A percentile compares a stretch with the other conserved stretches of the same genome.
These are phyloP conservation scores for Nothobranchius kuhntae DNA, from an alignment of 2,113 vertebrate species.

Conservation along the genomic window DNA sequence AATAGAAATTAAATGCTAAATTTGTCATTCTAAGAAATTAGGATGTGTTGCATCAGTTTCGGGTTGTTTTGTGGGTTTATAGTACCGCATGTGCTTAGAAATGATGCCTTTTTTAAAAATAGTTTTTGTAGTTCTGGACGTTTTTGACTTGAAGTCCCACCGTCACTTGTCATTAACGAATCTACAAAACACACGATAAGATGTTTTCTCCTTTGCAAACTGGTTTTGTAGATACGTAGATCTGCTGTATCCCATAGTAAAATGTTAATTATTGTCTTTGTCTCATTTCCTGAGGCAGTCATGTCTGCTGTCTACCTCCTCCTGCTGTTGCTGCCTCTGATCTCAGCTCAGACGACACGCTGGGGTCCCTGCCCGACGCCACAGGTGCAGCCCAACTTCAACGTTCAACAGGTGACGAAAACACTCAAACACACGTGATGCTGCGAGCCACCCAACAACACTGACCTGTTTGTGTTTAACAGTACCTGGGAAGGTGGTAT, in stretches of 20 bases:
- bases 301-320: constrained; percentile 43
- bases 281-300: constrained; percentile 3
- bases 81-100: no score
- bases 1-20: no score
- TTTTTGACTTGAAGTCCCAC: no score
- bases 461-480: not conserved
- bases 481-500: constrained; percentile 81
- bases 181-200: no score
- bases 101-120: no score
- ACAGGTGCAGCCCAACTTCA: constrained; percentile 83
- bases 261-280: not conserved
- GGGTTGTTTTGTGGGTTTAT: no score
- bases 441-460: not conserved
- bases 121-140: no score
- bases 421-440: accelerated
- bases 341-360: constrained; percentile 81
- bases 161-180: no score
- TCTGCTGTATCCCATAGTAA: not conserved
- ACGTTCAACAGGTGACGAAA: constrained; percentile 64
- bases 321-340: constrained; percentile 61
- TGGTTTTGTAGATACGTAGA: not conserved
- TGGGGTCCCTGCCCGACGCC: constrained; percentile 84
- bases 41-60: no score
- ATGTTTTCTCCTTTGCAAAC: no score
- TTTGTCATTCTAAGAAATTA: no score